A percentile compares a stretch with the other conserved stretches of the same genome.
These are phyloP conservation scores for Epinephelus lanceolatus DNA, from an alignment of 2,113 vertebrate species.

Conservation along the genomic window DNA sequence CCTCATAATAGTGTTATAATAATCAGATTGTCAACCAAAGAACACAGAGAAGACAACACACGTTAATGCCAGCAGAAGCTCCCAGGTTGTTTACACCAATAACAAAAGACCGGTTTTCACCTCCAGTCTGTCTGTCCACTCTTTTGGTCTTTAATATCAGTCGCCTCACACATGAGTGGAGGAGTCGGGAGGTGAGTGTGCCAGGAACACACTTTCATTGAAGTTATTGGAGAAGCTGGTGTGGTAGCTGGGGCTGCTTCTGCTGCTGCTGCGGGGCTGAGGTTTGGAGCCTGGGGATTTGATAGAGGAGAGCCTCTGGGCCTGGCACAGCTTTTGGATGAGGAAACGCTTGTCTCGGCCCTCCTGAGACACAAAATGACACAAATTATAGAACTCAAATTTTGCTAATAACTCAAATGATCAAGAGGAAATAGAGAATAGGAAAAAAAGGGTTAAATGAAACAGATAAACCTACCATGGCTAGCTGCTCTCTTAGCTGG, in stretches of 20 bases:
- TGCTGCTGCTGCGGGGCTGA: slow-evolving; percentile 24
- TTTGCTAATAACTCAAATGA: neutral
- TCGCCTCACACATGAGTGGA: slow-evolving; percentile 77
- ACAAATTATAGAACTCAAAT: neutral
- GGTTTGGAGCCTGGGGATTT: slow-evolving; percentile 24
- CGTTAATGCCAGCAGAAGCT: neutral
- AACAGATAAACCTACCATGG: slow-evolving; percentile 86
- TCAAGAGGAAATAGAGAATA: neutral
- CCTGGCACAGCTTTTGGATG: slow-evolving; percentile 90
- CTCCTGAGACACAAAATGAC: slow-evolving; percentile 81
- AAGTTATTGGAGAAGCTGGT: slow-evolving; percentile 75
- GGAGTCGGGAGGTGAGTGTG: slow-evolving; percentile 63
- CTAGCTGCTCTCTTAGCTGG: slow-evolving; percentile 92
- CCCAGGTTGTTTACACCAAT: neutral
- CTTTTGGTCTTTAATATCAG: neutral
- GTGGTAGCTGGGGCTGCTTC: slow-evolving; percentile 67
- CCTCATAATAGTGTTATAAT: neutral
- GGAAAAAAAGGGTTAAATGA: neutral
- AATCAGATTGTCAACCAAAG: slow-evolving; percentile 10
- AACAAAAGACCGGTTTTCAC: neutral
- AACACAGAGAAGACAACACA: neutral
- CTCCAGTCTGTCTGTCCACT: neutral
- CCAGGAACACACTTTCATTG: slow-evolving; percentile 67
- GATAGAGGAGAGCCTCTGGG: slow-evolving; percentile 69
- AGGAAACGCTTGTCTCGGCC: slow-evolving; percentile 92